Evolutionary conservation across 1,140 invertebrate genomes (phyloP).

Genomic region (Drosophila insularis): DNA sequence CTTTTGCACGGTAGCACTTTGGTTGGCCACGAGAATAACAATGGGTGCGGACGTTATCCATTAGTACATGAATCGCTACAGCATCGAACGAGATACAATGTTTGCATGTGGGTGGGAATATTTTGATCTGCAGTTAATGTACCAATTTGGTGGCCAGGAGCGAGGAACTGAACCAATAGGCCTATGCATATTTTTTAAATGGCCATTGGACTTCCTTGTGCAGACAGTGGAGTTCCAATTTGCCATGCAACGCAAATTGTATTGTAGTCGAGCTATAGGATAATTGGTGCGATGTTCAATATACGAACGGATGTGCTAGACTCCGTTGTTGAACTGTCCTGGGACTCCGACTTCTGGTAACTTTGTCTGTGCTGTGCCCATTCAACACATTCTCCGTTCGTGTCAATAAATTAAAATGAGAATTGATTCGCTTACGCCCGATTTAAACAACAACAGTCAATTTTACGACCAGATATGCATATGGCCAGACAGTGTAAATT

Average conservation of each 20-base stretch:
- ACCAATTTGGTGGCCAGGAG: conserved; percentile 39
- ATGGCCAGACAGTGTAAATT: conserved; percentile 41
- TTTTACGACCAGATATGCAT: conserved; percentile 71
- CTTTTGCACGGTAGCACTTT: not conserved
- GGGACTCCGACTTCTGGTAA: not conserved
- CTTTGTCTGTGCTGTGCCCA: conserved; percentile 36
- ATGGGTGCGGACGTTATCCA: conserved; percentile 10
- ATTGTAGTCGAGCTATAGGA: conserved; percentile 80
- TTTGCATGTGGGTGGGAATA: conserved; percentile 15
- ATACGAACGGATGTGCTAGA: not conserved
- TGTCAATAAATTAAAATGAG: conserved; percentile 81
- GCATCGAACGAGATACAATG: not conserved
- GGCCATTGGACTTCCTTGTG: conserved; percentile 51
- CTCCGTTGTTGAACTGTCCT: conserved; percentile 6
- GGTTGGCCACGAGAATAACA: conserved; percentile 22
- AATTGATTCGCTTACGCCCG: conserved; percentile 80
- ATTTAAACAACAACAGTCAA: conserved; percentile 76
- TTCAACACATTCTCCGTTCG: conserved; percentile 48
- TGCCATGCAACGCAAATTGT: conserved; percentile 77
- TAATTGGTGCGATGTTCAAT: conserved; percentile 71
- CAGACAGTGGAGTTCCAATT: conserved; percentile 67
- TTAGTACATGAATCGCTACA: conserved; percentile 14
- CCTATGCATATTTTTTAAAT: conserved; percentile 80
- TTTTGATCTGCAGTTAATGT: conserved; percentile 71
- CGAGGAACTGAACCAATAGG: conserved; percentile 36